Evolutionary conservation across 1,140 invertebrate species (phyloP).

Genomic region (Drosophila guanche): DNA sequence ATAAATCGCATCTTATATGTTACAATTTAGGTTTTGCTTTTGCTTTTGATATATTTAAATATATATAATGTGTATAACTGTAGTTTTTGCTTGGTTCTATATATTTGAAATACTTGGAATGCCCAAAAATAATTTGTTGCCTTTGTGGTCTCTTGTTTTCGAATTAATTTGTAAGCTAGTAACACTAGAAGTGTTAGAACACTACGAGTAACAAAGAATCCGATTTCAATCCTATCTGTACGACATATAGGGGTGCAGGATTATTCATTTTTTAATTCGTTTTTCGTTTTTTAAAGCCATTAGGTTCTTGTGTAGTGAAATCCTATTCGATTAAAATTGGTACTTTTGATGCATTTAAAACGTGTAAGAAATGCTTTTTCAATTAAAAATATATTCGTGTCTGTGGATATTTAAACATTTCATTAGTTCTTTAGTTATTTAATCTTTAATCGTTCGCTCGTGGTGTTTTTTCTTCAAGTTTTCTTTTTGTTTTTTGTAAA

Average conservation of each 20-base stretch:
- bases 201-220: slow-evolving; percentile 47
- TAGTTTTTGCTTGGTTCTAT: slow-evolving; percentile 30
- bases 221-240: slow-evolving; percentile 25
- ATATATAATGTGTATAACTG: slow-evolving; percentile 9
- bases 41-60: slow-evolving; percentile 28
- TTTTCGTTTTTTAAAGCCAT: slow-evolving; percentile 65
- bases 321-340: slow-evolving; percentile 74
- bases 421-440: background rate
- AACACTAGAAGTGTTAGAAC: too few relatives aligned
- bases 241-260: slow-evolving; percentile 17
- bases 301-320: slow-evolving; percentile 65
- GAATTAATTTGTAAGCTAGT: slow-evolving; percentile 57
- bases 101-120: slow-evolving; percentile 80
- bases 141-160: slow-evolving; percentile 39
- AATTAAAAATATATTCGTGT: slow-evolving; percentile 73
- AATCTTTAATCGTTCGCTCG: slow-evolving; percentile 31
- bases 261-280: slow-evolving; percentile 1
- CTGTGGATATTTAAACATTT: slow-evolving; percentile 34
- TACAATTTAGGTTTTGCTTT: slow-evolving; percentile 25
- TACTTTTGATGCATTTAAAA: slow-evolving; percentile 63
- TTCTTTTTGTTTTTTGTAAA: slow-evolving; percentile 32
- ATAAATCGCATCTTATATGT: slow-evolving; percentile 48
- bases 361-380: slow-evolving; percentile 52
- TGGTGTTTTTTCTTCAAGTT: slow-evolving; percentile 2
- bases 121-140: slow-evolving; percentile 70